These are phyloP conservation scores for Gorsachius magnificus DNA, from an alignment of 2,797 vertebrate species.

Conservation along the genomic window DNA sequence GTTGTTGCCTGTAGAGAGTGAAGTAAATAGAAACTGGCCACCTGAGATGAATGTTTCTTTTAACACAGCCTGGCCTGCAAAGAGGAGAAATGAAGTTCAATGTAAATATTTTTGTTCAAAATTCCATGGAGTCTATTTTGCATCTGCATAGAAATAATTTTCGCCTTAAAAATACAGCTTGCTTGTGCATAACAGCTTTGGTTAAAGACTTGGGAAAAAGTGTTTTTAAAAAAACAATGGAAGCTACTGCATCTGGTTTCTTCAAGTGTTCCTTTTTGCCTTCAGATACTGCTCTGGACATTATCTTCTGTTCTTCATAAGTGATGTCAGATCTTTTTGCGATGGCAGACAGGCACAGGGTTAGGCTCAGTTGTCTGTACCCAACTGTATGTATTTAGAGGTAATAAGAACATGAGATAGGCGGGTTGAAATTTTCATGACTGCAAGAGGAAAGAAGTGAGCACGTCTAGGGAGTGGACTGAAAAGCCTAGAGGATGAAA, in stretches of 20 bases:
- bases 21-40: background rate
- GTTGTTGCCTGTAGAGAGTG: background rate
- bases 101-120: background rate
- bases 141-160: background rate
- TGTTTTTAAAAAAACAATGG: background rate
- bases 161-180: background rate
- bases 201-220: background rate
- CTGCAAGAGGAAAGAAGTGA: background rate
- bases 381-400: accelerated
- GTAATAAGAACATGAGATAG: background rate
- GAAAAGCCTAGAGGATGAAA: background rate
- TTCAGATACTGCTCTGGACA: background rate
- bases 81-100: background rate
- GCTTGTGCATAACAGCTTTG: background rate
- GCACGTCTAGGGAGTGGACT: background rate
- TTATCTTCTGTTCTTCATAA: background rate
- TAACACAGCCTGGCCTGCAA: background rate
- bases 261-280: background rate
- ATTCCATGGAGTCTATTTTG: background rate
- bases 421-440: background rate
- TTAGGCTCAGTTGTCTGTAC: background rate
- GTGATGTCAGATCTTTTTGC: background rate
- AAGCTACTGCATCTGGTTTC: background rate
- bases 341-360: background rate
- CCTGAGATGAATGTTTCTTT: background rate